phyloP scores from a whole-genome alignment of 2,113 vertebrate species.

The Oxygymnocypris stewartii region DNA sequence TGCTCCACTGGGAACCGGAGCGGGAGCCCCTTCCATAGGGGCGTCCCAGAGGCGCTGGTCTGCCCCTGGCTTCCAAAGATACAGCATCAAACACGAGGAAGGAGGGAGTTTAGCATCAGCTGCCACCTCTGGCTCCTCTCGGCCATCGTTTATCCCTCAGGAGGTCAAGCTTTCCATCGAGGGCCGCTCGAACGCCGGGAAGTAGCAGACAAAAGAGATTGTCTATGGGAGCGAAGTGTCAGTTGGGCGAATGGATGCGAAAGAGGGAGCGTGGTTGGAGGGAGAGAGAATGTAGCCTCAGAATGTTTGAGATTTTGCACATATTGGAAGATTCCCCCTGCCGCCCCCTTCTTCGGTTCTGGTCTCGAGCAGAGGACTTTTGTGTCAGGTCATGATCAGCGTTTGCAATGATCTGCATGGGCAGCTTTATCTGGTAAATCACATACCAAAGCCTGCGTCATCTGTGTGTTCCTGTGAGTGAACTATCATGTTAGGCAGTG shows the following conservation, averaged over 20 bases:
- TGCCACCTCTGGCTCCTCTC: slow-evolving; percentile 73
- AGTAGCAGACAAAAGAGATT: slow-evolving; percentile 79
- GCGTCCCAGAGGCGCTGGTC: slow-evolving; percentile 86
- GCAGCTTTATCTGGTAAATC: slow-evolving; percentile 70
- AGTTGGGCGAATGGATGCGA: slow-evolving; percentile 54
- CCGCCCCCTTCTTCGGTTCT: slow-evolving; percentile 43
- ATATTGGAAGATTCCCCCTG: slow-evolving; percentile 64
- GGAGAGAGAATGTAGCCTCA: slow-evolving; percentile 79
- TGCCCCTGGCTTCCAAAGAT: slow-evolving; percentile 91
- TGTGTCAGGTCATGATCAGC: slow-evolving; percentile 58
- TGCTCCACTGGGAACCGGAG: slow-evolving; percentile 62
- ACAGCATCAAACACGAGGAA: slow-evolving; percentile 83
- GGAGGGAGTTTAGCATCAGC: slow-evolving; percentile 70
- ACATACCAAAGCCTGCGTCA: slow-evolving; percentile 66
- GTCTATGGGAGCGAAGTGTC: slow-evolving; percentile 62
- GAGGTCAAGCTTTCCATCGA: slow-evolving; percentile 99
- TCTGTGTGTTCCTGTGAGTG: slow-evolving; percentile 60
- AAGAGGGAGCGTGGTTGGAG: slow-evolving; percentile 8
- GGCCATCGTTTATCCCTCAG: slow-evolving; percentile 96
- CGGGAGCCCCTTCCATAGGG: slow-evolving; percentile 55
- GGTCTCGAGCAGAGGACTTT: slow-evolving; percentile 54
- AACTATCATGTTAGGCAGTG: slow-evolving; percentile 28
- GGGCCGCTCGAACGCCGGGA: slow-evolving; percentile 97
- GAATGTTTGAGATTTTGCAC: slow-evolving; percentile 91
- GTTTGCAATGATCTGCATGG: slow-evolving; percentile 55